These are phyloP conservation scores for Noctilio leporinus DNA, from an alignment of 2,113 vertebrate species.

Conservation along the genomic window DNA sequence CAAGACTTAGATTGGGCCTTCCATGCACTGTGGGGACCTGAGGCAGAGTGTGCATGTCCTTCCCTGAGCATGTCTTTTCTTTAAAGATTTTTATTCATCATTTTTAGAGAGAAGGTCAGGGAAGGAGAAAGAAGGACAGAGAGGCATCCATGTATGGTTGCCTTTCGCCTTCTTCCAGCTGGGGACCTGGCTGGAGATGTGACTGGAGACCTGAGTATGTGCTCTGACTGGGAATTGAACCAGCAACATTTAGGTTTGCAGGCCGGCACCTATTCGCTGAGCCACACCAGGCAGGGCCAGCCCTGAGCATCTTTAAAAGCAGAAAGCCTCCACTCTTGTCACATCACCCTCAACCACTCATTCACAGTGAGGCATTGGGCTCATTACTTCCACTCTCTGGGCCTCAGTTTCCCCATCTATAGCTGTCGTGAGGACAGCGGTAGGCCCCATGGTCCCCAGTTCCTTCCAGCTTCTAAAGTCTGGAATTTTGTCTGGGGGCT, in stretches of 20 bases:
- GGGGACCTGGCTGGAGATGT: no score
- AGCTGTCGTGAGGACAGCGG: neutral
- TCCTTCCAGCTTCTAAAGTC: conserved; percentile 49
- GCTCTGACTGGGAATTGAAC: no score
- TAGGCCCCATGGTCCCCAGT: neutral
- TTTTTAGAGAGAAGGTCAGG: no score
- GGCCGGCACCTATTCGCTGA: no score
- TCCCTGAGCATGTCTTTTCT: neutral
- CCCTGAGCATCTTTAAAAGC: neutral
- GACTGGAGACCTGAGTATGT: no score
- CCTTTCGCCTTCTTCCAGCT: no score
- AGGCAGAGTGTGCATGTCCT: neutral
- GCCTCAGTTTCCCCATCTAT: conserved; percentile 38
- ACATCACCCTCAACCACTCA: neutral
- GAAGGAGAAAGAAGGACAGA: no score
- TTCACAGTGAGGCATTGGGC: neutral
- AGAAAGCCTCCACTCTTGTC: neutral
- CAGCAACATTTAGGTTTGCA: no score
- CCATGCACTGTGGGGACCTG: neutral
- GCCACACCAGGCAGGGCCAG: no score
- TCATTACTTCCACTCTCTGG: neutral
- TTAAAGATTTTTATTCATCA: no score
- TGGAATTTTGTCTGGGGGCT: conserved; percentile 55
- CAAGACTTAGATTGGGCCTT: conserved; percentile 17
- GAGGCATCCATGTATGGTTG: no score